phyloP scores from a whole-genome alignment of 1,140 invertebrate species.

The Formica selysi region DNA sequence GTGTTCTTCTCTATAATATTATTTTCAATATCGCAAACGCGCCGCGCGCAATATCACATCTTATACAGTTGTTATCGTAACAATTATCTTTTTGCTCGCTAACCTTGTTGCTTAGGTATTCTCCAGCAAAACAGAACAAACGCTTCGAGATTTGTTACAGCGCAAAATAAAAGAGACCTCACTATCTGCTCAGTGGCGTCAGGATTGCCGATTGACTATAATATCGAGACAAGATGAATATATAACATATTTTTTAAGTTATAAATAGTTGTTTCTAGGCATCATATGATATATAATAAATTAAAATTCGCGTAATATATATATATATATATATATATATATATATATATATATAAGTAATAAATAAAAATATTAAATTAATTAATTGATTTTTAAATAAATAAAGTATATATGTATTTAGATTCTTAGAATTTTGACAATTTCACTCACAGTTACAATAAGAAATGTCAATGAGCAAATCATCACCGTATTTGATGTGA shows the following conservation, averaged over 20 bases:
- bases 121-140: constrained; percentile 70
- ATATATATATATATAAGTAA: too few relatives aligned
- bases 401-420: neutral
- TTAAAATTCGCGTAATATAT: neutral
- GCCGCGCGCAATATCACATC: too few relatives aligned
- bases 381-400: neutral
- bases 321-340: too few relatives aligned
- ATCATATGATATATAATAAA: neutral
- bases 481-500: constrained; percentile 14
- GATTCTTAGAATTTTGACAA: constrained; percentile 5
- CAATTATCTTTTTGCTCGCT: neutral
- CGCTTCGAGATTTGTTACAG: constrained; percentile 58
- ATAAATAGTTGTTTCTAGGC: neutral
- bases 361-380: neutral
- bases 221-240: too few relatives aligned
- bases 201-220: constrained; percentile 34
- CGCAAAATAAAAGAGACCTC: constrained; percentile 52
- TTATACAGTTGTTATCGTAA: neutral
- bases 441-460: constrained; percentile 33
- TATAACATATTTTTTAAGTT: neutral
- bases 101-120: constrained; percentile 66
- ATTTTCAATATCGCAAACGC: neutral
- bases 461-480: constrained; percentile 39
- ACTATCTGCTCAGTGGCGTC: constrained; percentile 23
- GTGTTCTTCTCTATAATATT: neutral